Evolutionary conservation across 2,797 vertebrate genomes (phyloP), one percentile per base, ranked within the genome.

Genomic region (Podarcis siculus): DNA sequence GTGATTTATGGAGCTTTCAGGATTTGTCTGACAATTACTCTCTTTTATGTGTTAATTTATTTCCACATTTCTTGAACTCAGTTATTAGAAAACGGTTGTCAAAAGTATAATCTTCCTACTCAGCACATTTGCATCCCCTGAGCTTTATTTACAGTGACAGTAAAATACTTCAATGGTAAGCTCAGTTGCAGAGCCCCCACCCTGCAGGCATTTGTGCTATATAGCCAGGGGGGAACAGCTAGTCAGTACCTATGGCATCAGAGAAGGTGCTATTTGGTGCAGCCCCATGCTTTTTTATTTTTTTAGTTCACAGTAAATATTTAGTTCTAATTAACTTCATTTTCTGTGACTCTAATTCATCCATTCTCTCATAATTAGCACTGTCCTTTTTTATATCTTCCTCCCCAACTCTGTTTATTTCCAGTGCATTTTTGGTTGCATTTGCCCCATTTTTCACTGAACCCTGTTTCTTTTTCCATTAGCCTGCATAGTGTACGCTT

Each of bases 331-430:
- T 66, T 67, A 37, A 67, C 8, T 69, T 49, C 72, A 10, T 83
- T 83, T 37, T 55, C 23, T 61, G 32, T 66, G n/a, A 82, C n/a
- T 1, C 86, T 1, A 42, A 4, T 58, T 69, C 45, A 15, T 25
- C 45, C 71, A 71, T 69, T 19, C 1, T 4, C 32, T 32, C 49
- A 9, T 21, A 81, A 66, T 37, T 71, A 78, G 32, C 15, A 55
- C 84, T 91, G 61, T 87, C 35, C 82, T 23, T 71, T 21, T 78
- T 42, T 82, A n/a, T 80, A 27, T 72, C 37, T 81, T 87, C 37
- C 15, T 42, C 61, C 86, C 8, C 1, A 89, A 61, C 89, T 87
- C 73, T 75, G 45, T 67, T 66, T 69, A 42, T 69, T 64, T 71
- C 8, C 1, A 67, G 10, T 69, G 2, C 30, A 64, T 17, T 75